Conservation (phyloP, 2,113 vertebrate genomes). For the Salvelinus sp. region DNA sequence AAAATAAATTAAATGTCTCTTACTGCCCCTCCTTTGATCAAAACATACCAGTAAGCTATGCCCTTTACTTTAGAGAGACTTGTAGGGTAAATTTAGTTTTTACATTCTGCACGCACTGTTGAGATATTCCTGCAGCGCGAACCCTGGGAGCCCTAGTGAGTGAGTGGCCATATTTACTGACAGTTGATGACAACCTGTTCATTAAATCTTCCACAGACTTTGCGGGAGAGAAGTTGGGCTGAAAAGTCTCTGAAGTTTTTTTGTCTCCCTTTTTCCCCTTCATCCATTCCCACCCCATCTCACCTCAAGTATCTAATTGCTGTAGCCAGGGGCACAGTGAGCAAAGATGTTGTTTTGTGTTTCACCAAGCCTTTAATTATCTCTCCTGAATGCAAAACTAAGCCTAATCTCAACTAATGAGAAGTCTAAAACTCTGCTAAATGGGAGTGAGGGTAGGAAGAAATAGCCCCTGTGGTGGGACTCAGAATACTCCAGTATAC, state of each 20-base stretch:
- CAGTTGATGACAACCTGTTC: slow-evolving; percentile 29
- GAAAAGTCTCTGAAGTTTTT: slow-evolving; percentile 32
- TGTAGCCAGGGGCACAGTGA: slow-evolving; percentile 45
- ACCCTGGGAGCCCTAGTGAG: slow-evolving; percentile 6
- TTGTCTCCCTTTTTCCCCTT: slow-evolving; percentile 7
- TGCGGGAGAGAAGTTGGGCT: slow-evolving; percentile 17
- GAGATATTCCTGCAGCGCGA: slow-evolving; percentile 2
- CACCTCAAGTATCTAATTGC: slow-evolving; percentile 49
- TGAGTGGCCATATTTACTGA: slow-evolving; percentile 22
- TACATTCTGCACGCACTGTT: background rate
- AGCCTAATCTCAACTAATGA: slow-evolving; percentile 54
- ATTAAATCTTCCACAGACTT: slow-evolving; percentile 41
- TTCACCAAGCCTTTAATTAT: slow-evolving; percentile 53
- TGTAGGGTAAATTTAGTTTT: slow-evolving; percentile 19
- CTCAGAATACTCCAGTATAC: background rate
- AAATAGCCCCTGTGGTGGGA: slow-evolving; percentile 12
- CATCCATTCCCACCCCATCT: slow-evolving; percentile 18
- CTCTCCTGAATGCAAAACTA: slow-evolving; percentile 44
- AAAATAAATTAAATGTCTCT: background rate
- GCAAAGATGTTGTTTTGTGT: slow-evolving; percentile 58
- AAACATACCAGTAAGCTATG: background rate
- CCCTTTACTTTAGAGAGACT: slow-evolving; percentile 6
- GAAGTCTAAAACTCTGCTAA: slow-evolving; percentile 41
- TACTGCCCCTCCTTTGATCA: background rate
- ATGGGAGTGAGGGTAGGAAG: slow-evolving; percentile 35